Base-by-base conservation (phyloP, 2,797 vertebrate species). In the Florisuga fusca region DNA sequence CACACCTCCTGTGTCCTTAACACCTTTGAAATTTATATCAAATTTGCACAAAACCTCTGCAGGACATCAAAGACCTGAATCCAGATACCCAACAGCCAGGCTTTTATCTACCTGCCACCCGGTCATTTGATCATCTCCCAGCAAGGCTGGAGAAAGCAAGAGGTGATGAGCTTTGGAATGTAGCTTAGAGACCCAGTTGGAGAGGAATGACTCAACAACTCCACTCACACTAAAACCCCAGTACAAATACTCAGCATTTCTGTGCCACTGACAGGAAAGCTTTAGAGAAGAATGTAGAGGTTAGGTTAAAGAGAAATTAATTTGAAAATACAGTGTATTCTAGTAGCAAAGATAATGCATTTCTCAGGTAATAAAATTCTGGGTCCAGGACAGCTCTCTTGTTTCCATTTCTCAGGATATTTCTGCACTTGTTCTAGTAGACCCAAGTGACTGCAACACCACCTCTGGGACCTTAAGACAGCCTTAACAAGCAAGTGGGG, bases 201-300 rank as follows among this genome's bases (percentile, higher is more conserved):
- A 38, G 33, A 10, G 41, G 55, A 63, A 25, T 4, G 7, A 19
- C 41, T 23, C 36, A 11, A 12, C 9, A 46, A 1, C 50, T 17
- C 15, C 2, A 12, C 2, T 26, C 34, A 11, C 1, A 1, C 8
- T 5, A 21, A 6, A 7, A 21, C 5, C 69, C 14, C 4, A 0
- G 26, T 17, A 16, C 51, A 63, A 72, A 61, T 0, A 23, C 8
- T 9, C 59, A 48, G n/a, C 5, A 6, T 13, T 68, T 59, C 54
- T 13, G 16, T 20, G 26, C 19, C 26, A 7, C 38, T 23, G 38
- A 43, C 11, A 12, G 10, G 19, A 58, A 57, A 82, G 22, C 41
- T 45, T 72, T 13, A 1, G 8, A 61, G 15, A 64, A 26, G 7
- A 1, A 9, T 17, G 5, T 0, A 36, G 26, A 68, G 7, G 5